Conservation (phyloP, 2,797 vertebrate species). For the Pangasius larnaudii region DNA sequence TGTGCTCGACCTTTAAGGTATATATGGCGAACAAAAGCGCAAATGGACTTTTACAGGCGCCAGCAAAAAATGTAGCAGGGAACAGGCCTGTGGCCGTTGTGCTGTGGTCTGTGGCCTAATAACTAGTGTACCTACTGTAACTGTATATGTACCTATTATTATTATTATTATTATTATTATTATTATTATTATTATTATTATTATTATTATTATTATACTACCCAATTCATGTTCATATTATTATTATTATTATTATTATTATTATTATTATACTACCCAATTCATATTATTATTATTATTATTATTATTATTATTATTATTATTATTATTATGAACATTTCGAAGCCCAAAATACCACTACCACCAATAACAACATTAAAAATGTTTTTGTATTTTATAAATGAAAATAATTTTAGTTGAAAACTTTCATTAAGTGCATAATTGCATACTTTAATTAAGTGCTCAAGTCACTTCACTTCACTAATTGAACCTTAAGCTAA, state of each 20-base stretch:
- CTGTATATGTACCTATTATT: neutral
- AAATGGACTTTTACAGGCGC: neutral
- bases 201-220: too few relatives aligned
- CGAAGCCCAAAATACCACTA: neutral
- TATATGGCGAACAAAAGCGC: conserved; percentile 25
- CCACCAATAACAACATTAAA: neutral
- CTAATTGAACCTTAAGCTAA: neutral
- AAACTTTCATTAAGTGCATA: neutral
- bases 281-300: neutral
- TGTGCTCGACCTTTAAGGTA: conserved; percentile 40
- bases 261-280: too few relatives aligned
- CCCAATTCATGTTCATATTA: neutral
- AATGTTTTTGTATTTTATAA: neutral
- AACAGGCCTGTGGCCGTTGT: neutral
- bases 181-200: too few relatives aligned
- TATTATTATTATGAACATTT: neutral
- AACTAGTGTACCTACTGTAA: neutral
- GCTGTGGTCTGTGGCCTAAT: neutral
- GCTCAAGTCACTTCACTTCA: neutral
- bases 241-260: too few relatives aligned
- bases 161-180: neutral
- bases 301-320: too few relatives aligned
- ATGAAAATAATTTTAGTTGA: neutral
- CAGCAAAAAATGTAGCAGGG: neutral
- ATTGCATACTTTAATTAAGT: neutral